A percentile compares a stretch with the other conserved stretches of the same genome.
These are phyloP conservation scores for Parnassius mnemosyne DNA, from an alignment of 2,888 invertebrate species.

Conservation along the genomic window DNA sequence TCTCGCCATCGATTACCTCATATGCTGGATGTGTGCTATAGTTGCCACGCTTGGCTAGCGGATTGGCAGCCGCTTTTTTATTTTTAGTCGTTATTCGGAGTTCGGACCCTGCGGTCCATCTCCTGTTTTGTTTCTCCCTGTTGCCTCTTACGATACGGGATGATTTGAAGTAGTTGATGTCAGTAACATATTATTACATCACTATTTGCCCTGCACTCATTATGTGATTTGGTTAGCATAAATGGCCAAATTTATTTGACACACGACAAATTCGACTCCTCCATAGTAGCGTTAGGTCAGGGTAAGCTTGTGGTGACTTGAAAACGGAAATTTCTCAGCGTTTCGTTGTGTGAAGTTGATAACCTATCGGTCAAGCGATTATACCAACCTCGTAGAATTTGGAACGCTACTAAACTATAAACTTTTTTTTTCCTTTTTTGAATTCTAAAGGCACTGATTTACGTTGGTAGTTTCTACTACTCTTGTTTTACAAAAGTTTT, in stretches of 20 bases:
- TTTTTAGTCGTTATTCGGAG: too few relatives aligned
- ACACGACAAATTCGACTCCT: background rate
- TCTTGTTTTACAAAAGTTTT: background rate
- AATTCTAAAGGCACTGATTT: background rate
- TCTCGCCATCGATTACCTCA: too few relatives aligned
- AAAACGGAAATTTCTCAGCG: slow-evolving; percentile 17
- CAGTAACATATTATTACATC: too few relatives aligned
- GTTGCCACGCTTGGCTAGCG: too few relatives aligned
- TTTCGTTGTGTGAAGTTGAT: slow-evolving; percentile 13
- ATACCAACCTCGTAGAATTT: slow-evolving; percentile 1
- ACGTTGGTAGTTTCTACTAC: background rate
- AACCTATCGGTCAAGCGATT: slow-evolving; percentile 21
- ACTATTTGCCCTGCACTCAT: too few relatives aligned
- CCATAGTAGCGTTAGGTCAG: slow-evolving; percentile 12
- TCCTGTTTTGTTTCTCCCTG: too few relatives aligned
- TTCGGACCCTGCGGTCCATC: too few relatives aligned
- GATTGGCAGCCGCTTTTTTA: too few relatives aligned
- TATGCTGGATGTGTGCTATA: too few relatives aligned
- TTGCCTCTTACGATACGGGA: too few relatives aligned
- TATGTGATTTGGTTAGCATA: background rate
- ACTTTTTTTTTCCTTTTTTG: background rate
- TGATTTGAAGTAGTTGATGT: too few relatives aligned
- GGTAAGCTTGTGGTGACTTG: slow-evolving; percentile 11
- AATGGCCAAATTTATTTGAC: background rate
- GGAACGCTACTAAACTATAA: background rate